These are phyloP conservation scores for Hirtodrosophila trivittata DNA, from an alignment of 2,888 invertebrate genomes.

Conservation along the genomic window DNA sequence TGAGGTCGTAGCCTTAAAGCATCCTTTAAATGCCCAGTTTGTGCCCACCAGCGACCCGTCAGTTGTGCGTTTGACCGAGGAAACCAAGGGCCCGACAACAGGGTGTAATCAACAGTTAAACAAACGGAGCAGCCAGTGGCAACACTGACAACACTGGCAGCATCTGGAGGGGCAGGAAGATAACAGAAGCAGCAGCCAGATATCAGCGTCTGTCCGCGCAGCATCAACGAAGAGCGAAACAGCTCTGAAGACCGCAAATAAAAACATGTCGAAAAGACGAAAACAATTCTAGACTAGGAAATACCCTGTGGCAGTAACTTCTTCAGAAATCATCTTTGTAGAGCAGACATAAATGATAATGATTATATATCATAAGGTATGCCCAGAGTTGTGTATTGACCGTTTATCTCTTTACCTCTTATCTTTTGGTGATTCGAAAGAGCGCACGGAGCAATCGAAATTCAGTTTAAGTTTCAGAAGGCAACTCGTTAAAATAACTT, in stretches of 20 bases:
- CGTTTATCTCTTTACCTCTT: too few species aligned
- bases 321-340: too few species aligned
- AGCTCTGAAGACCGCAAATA: constrained; percentile 14
- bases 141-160: not conserved
- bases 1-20: constrained; percentile 32
- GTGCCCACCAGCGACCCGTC: constrained; percentile 35
- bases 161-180: not conserved
- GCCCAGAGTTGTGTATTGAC: too few species aligned
- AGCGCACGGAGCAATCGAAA: too few species aligned
- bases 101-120: constrained; percentile 35
- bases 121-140: constrained; percentile 8
- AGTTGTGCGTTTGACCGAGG: constrained; percentile 18
- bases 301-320: constrained; percentile 16
- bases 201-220: constrained; percentile 3
- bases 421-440: too few species aligned
- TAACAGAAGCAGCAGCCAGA: constrained; percentile 1
- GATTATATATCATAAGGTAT: too few species aligned
- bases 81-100: constrained; percentile 12
- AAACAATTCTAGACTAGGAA: not conserved
- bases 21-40: constrained; percentile 26
- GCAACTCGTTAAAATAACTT: too few species aligned
- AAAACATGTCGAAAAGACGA: constrained; percentile 5
- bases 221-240: not conserved
- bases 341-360: too few species aligned
- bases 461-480: too few species aligned